phyloP scores from a whole-genome alignment of 2,888 invertebrate species.

The Willowsia nigromaculata region DNA sequence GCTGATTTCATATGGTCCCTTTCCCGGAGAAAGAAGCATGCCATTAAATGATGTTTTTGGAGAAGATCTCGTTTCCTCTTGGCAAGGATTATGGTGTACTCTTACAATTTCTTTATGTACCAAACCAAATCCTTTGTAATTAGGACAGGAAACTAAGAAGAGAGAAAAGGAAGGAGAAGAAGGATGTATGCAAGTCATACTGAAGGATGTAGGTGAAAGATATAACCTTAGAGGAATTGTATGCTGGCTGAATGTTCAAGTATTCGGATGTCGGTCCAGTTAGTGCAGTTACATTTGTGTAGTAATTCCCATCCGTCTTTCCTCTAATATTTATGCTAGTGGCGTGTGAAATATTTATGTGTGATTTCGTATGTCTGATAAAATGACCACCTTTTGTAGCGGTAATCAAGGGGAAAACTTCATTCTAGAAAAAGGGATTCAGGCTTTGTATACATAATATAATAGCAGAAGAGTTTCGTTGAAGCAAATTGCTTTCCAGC shows the following conservation, averaged over 20 bases:
- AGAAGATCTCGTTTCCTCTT: conserved; percentile 50
- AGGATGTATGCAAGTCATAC: neutral
- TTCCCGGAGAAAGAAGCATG: neutral
- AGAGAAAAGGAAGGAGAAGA: conserved; percentile 25
- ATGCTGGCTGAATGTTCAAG: too few relatives aligned
- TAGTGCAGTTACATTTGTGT: neutral
- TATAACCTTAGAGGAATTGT: too few relatives aligned
- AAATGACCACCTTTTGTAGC: conserved; percentile 19
- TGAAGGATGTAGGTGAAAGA: neutral
- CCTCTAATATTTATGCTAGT: conserved; percentile 20
- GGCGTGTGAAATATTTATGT: conserved; percentile 10
- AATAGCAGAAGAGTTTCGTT: too few relatives aligned
- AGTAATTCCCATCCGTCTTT: neutral
- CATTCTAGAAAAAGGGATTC: too few relatives aligned
- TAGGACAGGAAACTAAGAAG: conserved; percentile 27
- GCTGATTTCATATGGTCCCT: neutral
- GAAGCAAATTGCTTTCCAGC: too few relatives aligned
- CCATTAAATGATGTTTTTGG: neutral
- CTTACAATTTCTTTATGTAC: conserved; percentile 11
- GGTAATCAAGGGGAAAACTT: neutral
- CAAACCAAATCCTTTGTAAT: conserved; percentile 46
- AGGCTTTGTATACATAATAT: too few relatives aligned
- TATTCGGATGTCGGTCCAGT: neutral
- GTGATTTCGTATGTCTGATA: neutral
- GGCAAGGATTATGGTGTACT: conserved; percentile 34